Conservation (phyloP, 2,888 invertebrate genomes). For the Drosophila paucipuncta region DNA sequence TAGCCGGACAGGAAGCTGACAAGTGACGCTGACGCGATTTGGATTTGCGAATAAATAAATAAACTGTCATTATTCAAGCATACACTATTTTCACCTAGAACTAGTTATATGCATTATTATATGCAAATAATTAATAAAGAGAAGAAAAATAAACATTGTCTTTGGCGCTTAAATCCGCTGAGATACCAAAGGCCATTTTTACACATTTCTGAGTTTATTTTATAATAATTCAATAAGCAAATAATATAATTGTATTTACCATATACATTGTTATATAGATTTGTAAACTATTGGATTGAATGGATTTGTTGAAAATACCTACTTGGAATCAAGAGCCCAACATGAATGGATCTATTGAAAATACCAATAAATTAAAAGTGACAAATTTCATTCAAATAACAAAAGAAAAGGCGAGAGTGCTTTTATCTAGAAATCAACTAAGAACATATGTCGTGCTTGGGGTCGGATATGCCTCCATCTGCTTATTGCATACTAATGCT, state of each 20-base stretch:
- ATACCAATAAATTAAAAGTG: not conserved
- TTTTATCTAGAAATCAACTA: not conserved
- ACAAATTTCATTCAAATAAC: not conserved
- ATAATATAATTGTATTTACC: not conserved
- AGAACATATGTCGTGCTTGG: not conserved
- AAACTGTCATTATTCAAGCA: constrained; percentile 2
- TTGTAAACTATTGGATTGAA: not conserved
- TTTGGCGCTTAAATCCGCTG: not conserved
- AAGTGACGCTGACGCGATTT: constrained; percentile 30
- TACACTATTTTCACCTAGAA: not conserved
- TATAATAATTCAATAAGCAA: not conserved
- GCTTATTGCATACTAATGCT: not conserved
- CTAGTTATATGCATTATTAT: too few relatives aligned
- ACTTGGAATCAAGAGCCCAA: not conserved
- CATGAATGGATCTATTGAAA: not conserved
- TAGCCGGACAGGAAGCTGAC: constrained; percentile 36
- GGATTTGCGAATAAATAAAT: not conserved
- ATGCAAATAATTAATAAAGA: not conserved
- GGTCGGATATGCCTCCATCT: not conserved
- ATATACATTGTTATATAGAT: not conserved
- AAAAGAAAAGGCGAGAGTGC: not conserved
- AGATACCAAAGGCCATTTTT: not conserved
- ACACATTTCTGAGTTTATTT: too few relatives aligned
- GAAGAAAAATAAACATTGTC: not conserved
- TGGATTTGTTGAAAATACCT: not conserved